These are phyloP conservation scores for Leucoptera coffeella DNA, from an alignment of 2,888 invertebrate genomes.

Conservation along the genomic window DNA sequence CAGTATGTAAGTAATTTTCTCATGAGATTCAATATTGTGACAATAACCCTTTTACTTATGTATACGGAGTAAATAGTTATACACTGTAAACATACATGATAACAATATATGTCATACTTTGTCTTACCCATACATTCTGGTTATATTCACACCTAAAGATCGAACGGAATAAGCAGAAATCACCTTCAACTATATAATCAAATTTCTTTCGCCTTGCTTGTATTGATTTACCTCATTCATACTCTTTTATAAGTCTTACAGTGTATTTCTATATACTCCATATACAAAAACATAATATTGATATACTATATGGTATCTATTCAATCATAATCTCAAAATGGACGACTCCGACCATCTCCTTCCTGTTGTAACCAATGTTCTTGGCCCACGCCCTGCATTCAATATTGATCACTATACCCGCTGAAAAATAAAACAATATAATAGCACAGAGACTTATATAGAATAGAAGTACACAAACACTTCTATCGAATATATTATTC, in stretches of 20 bases:
- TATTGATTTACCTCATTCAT: too few species aligned
- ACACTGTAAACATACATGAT: too few species aligned
- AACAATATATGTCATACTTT: too few species aligned
- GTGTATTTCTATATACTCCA: too few species aligned
- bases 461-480: neutral
- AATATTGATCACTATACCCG: slow-evolving; percentile 60
- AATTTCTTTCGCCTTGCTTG: neutral
- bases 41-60: too few species aligned
- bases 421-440: slow-evolving; percentile 21
- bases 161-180: neutral
- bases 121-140: too few species aligned
- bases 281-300: neutral
- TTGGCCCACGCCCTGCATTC: slow-evolving; percentile 88
- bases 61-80: too few species aligned
- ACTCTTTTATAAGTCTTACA: too few species aligned
- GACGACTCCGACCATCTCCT: slow-evolving; percentile 58
- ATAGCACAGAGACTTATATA: neutral
- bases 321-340: slow-evolving; percentile 57
- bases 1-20: too few species aligned
- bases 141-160: slow-evolving; percentile 3
- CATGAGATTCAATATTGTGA: too few species aligned
- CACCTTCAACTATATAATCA: neutral
- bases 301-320: neutral
- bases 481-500: too few species aligned
- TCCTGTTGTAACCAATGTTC: slow-evolving; percentile 66